phyloP scores from a whole-genome alignment of 2,113 vertebrate species.

The Vanacampus margaritifer region DNA sequence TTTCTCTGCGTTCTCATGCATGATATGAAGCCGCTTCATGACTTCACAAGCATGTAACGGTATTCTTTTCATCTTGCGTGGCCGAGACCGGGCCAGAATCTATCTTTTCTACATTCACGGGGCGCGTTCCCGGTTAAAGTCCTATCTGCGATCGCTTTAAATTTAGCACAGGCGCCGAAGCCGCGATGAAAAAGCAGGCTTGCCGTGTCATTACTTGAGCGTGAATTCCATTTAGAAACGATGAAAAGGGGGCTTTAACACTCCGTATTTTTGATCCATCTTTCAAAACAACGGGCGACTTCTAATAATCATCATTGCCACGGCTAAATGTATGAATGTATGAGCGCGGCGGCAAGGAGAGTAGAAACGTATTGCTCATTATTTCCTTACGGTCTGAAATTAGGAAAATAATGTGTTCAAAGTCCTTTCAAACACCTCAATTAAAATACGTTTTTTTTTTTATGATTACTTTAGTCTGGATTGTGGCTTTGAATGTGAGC shows the following conservation, averaged over 20 bases:
- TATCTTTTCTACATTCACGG: background rate
- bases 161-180: background rate
- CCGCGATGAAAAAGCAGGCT: background rate
- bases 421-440: background rate
- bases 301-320: background rate
- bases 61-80: conserved; percentile 8
- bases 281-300: background rate
- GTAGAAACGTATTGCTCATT: background rate
- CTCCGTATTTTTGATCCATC: background rate
- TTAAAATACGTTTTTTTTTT: background rate
- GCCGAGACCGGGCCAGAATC: background rate
- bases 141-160: background rate
- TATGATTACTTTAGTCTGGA: background rate
- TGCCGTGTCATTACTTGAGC: background rate
- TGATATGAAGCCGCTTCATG: conserved; percentile 19
- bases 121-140: background rate
- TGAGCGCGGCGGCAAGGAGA: no score
- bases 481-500: background rate
- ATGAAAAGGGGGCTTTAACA: conserved; percentile 5
- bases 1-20: background rate
- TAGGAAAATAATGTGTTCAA: background rate
- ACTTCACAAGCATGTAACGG: conserved; percentile 15
- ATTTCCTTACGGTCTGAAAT: background rate
- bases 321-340: background rate
- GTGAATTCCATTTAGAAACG: background rate